phyloP scores from a whole-genome alignment of 2,113 vertebrate species.

The Ia io region DNA sequence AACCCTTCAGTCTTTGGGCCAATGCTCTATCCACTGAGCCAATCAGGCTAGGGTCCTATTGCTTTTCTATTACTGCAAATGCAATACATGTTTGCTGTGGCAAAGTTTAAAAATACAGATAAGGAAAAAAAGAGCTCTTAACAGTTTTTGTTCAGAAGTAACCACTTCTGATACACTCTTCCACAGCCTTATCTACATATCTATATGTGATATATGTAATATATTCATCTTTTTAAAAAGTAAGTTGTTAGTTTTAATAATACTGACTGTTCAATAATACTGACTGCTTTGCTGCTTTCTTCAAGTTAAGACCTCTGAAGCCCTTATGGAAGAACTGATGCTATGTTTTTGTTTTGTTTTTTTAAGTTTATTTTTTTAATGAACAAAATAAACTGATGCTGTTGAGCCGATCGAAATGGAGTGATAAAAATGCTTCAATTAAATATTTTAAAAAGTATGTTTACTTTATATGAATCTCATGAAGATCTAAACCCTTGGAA shows the following conservation, averaged over 20 bases:
- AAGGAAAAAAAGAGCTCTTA: background rate
- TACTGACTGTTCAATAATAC: background rate
- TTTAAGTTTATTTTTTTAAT: too few relatives aligned
- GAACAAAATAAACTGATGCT: too few relatives aligned
- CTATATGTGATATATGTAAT: background rate
- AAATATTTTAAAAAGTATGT: background rate
- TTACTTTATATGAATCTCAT: background rate
- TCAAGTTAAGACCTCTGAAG: background rate
- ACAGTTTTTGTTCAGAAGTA: conserved; percentile 24
- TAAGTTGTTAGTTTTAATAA: background rate
- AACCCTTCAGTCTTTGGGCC: too few relatives aligned
- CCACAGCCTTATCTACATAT: background rate
- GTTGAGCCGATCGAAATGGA: background rate
- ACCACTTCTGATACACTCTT: background rate
- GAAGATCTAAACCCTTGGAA: background rate
- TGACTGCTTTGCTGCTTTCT: background rate
- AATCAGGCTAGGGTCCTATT: too few relatives aligned
- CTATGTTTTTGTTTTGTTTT: background rate
- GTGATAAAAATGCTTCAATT: conserved; percentile 8
- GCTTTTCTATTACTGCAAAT: background rate
- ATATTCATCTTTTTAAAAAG: background rate
- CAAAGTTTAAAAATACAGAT: conserved; percentile 21
- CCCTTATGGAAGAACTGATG: background rate
- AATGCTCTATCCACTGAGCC: too few relatives aligned
- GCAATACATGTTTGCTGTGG: background rate